Evolutionary conservation across 2,888 invertebrate species (phyloP).

Genomic region (Sepioteuthis lessoniana): DNA sequence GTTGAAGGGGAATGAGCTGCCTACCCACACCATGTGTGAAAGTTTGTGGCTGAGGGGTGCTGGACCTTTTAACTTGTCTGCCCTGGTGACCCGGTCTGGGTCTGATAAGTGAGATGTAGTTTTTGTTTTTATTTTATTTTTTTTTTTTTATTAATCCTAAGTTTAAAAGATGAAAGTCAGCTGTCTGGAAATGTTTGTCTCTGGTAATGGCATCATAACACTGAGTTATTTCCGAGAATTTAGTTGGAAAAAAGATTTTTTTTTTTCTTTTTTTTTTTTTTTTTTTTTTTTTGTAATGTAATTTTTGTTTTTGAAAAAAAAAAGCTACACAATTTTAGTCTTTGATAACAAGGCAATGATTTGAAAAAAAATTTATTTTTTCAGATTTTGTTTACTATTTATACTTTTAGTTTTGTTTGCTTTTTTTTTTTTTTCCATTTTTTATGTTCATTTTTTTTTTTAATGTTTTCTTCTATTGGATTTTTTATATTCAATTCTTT

Average conservation of each 20-base stretch:
- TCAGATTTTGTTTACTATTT: no score
- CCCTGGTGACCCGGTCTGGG: background rate
- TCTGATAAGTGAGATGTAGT: background rate
- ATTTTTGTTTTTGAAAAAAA: background rate
- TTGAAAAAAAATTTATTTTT: background rate
- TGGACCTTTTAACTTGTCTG: slow-evolving; percentile 2
- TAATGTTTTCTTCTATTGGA: background rate
- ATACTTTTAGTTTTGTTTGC: background rate
- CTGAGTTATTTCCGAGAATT: background rate
- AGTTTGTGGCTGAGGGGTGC: slow-evolving; percentile 14
- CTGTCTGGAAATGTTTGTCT: background rate
- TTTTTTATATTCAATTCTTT: background rate
- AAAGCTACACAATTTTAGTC: no score
- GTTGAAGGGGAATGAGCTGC: background rate
- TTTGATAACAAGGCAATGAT: background rate
- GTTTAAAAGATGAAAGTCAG: background rate
- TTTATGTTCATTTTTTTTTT: background rate
- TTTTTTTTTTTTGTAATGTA: background rate
- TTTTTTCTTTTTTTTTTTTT: background rate
- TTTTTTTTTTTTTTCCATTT: background rate
- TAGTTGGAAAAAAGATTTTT: background rate
- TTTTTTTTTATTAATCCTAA: background rate
- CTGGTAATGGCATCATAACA: background rate
- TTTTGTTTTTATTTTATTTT: background rate
- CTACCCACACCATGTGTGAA: background rate